Percentiles rank a stretch among this genome's conserved stretches.
These are phyloP conservation scores for Anaspis maculata DNA, from an alignment of 2,888 invertebrate species.

Conservation along the genomic window DNA sequence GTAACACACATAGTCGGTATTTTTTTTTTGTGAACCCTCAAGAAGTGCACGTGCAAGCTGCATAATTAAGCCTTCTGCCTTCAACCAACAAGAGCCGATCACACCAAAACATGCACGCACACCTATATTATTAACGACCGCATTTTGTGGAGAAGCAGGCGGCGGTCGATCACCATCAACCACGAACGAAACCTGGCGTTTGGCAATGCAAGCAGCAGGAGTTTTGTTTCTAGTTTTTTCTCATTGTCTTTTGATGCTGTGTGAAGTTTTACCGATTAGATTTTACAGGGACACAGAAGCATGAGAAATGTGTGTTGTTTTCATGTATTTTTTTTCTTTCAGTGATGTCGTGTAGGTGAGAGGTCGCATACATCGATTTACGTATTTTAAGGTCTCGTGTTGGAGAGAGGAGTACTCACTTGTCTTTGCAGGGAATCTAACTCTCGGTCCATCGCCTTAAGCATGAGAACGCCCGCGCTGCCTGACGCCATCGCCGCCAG, in stretches of 20 bases:
- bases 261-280: too few relatives aligned
- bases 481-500: conserved; percentile 79
- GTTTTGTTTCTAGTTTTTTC: conserved; percentile 3
- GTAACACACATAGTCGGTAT: too few relatives aligned
- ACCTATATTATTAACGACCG: too few relatives aligned
- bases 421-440: conserved; percentile 90
- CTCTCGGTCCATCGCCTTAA: conserved; percentile 89
- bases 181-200: neutral
- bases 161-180: too few relatives aligned
- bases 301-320: too few relatives aligned
- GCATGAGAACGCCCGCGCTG: conserved; percentile 70
- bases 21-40: neutral
- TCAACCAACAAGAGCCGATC: neutral
- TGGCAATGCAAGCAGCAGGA: neutral
- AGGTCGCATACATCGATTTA: too few relatives aligned
- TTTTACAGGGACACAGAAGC: too few relatives aligned
- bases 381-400: too few relatives aligned
- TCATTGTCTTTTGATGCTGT: conserved; percentile 4
- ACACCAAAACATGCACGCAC: neutral
- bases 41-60: neutral
- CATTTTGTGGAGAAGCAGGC: too few relatives aligned
- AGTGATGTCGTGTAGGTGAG: too few relatives aligned
- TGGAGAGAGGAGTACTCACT: conserved; percentile 58
- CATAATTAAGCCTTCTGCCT: neutral
- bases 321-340: too few relatives aligned